phyloP scores from a whole-genome alignment of 2,797 vertebrate genomes.

The Sternotherus odoratus region DNA sequence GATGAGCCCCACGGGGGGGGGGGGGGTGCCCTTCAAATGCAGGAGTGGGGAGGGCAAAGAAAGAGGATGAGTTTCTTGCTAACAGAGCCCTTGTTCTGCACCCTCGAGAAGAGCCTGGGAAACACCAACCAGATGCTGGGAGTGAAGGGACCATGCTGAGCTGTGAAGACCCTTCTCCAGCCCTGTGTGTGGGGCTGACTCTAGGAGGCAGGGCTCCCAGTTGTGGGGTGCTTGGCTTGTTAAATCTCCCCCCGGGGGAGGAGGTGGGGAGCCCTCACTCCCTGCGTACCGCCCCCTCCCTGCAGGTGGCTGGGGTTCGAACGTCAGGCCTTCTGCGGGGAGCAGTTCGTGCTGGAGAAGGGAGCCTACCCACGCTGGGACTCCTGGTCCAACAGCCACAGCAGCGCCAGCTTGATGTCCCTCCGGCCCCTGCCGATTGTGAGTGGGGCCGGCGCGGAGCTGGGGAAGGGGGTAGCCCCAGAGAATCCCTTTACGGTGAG shows the following conservation, averaged over 20 bases:
- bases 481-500: background rate
- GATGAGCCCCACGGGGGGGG: accelerated
- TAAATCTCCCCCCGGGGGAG: no score
- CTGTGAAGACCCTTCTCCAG: background rate
- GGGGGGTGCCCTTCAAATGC: background rate
- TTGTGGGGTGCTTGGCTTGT: no score
- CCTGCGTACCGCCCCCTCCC: background rate
- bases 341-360: conserved; percentile 94
- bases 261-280: no score
- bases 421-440: conserved; percentile 89
- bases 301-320: conserved; percentile 90
- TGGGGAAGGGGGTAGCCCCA: no score
- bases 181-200: no score
- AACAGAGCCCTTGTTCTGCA: no score
- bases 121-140: no score
- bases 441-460: conserved; percentile 20
- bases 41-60: no score
- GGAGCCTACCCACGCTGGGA: conserved; percentile 94
- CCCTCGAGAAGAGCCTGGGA: no score
- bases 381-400: conserved; percentile 93
- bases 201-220: no score
- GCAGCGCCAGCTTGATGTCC: conserved; percentile 89
- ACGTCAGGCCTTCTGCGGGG: conserved; percentile 83
- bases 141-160: background rate
- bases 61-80: no score